A percentile compares a stretch with the other conserved stretches of the same genome.
phyloP scores from a whole-genome alignment of 2,888 invertebrate species.

The Bugula neritina region DNA sequence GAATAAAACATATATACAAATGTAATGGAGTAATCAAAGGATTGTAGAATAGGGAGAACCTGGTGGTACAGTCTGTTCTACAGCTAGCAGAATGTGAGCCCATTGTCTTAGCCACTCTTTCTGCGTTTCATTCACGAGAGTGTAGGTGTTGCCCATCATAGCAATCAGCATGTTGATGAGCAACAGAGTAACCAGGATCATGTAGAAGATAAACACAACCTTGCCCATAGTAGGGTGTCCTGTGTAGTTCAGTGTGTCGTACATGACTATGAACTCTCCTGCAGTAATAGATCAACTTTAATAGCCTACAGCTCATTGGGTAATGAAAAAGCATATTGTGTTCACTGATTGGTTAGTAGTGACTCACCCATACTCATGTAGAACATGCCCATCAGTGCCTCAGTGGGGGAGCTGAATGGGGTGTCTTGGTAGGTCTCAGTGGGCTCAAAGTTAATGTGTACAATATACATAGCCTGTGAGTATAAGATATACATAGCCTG shows the following conservation, averaged over 20 bases:
- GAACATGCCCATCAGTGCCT: conserved; percentile 95
- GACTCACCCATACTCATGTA: conserved; percentile 88
- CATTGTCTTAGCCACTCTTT: conserved; percentile 98
- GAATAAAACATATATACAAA: no score
- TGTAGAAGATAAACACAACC: conserved; percentile 84
- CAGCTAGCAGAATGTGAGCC: conserved; percentile 93
- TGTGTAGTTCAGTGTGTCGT: conserved; percentile 79
- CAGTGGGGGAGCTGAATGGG: conserved; percentile 66
- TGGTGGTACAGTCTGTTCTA: conserved; percentile 92
- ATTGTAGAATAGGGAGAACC: no score
- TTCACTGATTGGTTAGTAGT: not conserved
- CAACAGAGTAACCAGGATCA: conserved; percentile 90
- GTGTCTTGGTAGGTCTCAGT: conserved; percentile 34
- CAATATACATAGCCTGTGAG: conserved; percentile 51
- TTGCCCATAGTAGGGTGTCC: conserved; percentile 74
- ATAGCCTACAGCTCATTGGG: not conserved
- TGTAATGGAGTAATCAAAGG: no score
- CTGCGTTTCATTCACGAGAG: conserved; percentile 83
- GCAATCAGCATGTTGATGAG: conserved; percentile 97
- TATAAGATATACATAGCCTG: not conserved
- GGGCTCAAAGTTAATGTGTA: conserved; percentile 42
- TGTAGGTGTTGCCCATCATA: conserved; percentile 99
- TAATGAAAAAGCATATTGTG: not conserved
- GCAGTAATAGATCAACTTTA: not conserved
- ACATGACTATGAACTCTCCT: conserved; percentile 76